Conservation (phyloP, 2,888 invertebrate genomes). For the Epistrophe grossulariae region DNA sequence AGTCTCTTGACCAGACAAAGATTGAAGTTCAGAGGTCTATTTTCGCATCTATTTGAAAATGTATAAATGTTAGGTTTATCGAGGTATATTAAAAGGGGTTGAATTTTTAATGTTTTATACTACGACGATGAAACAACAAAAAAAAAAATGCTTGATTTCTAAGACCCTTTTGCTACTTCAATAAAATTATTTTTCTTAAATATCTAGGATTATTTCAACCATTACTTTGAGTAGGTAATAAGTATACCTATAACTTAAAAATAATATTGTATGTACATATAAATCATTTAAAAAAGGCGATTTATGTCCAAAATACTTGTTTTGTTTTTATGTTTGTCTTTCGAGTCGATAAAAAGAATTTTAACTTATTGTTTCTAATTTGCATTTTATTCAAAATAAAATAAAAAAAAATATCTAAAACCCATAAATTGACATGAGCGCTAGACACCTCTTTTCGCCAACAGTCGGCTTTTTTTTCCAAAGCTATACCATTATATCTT, state of each 20-base stretch:
- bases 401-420: neutral
- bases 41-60: too few relatives aligned
- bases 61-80: too few relatives aligned
- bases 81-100: too few relatives aligned
- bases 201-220: neutral
- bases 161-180: neutral
- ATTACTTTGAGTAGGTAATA: too few relatives aligned
- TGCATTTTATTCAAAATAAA: constrained; percentile 11
- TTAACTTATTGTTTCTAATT: constrained; percentile 17
- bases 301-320: constrained; percentile 1
- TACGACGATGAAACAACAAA: too few relatives aligned
- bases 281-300: neutral
- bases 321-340: neutral
- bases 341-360: constrained; percentile 11
- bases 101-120: too few relatives aligned
- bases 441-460: constrained; percentile 50
- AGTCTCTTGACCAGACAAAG: too few relatives aligned
- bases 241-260: neutral
- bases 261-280: neutral
- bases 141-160: too few relatives aligned
- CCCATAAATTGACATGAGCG: constrained; percentile 30
- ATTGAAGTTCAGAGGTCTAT: too few relatives aligned
- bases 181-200: neutral
- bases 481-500: constrained; percentile 27
- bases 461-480: neutral